Conservation (phyloP, 2,113 vertebrate genomes). For the Balaenoptera acutorostrata region DNA sequence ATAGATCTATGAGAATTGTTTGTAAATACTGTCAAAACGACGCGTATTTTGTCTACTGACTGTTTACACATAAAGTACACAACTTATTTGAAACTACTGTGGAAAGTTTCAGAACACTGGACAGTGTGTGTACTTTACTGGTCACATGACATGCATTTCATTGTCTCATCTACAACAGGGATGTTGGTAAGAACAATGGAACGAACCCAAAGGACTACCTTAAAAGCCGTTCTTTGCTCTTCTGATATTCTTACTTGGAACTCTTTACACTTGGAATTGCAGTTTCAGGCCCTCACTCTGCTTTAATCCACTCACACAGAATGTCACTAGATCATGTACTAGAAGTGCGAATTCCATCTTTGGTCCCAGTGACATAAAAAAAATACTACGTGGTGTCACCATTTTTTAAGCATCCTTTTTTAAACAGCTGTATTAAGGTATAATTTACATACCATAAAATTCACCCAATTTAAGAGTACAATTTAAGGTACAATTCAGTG, state of each 20-base stretch:
- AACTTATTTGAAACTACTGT: not conserved
- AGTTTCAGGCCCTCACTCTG: not conserved
- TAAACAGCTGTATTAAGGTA: not conserved
- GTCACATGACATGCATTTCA: not conserved
- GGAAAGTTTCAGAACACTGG: not conserved
- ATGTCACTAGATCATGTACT: not conserved
- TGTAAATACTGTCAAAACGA: not conserved
- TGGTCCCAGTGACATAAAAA: not conserved
- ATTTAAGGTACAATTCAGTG: not conserved
- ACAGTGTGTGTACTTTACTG: not conserved
- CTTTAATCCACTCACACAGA: not conserved
- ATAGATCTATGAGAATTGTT: not conserved
- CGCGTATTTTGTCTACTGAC: not conserved
- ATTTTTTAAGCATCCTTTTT: not conserved
- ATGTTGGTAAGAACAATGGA: not conserved
- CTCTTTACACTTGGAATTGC: not conserved
- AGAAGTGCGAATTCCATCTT: not conserved
- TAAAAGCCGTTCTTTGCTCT: not conserved
- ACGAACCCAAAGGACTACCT: not conserved
- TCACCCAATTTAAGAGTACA: not conserved
- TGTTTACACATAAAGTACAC: not conserved
- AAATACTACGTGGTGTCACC: not conserved
- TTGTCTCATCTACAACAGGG: not conserved
- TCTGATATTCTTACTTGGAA: not conserved
- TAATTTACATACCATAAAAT: not conserved